Percentiles rank a stretch among this genome's conserved stretches.
phyloP scores from a whole-genome alignment of 2,797 vertebrate species.

The Chanos chanos region DNA sequence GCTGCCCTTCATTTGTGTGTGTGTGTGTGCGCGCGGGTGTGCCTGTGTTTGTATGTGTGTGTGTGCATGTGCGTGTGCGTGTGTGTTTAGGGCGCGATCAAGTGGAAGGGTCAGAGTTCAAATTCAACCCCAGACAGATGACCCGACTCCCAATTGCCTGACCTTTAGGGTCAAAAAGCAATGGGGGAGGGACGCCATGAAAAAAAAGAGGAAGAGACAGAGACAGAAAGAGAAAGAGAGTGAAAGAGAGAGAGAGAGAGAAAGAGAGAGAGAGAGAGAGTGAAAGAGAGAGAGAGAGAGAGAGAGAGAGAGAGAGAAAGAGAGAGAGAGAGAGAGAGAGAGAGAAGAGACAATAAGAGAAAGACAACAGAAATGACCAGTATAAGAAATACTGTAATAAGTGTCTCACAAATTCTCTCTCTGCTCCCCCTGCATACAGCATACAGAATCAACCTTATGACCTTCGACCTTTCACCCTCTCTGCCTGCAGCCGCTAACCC shows the following conservation, averaged over 20 bases:
- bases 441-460: too few relatives aligned
- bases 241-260: slow-evolving; percentile 26
- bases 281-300: slow-evolving; percentile 19
- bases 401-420: too few relatives aligned
- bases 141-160: slow-evolving; percentile 70
- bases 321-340: slow-evolving; percentile 30
- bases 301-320: slow-evolving; percentile 28
- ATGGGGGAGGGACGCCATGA: slow-evolving; percentile 54
- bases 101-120: slow-evolving; percentile 69
- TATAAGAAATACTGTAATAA: too few relatives aligned
- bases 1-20: slow-evolving; percentile 64
- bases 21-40: slow-evolving; percentile 43
- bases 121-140: slow-evolving; percentile 75
- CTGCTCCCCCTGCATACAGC: too few relatives aligned
- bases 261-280: slow-evolving; percentile 37
- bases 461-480: too few relatives aligned
- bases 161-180: slow-evolving; percentile 64
- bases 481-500: slow-evolving; percentile 5
- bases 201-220: slow-evolving; percentile 18
- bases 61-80: slow-evolving; percentile 12
- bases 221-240: slow-evolving; percentile 6
- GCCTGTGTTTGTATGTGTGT: slow-evolving; percentile 2
- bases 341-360: background rate
- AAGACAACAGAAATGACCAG: background rate
- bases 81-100: slow-evolving; percentile 71